A percentile compares a stretch with the other conserved stretches of the same genome.
These are phyloP conservation scores for Cardinalis cardinalis DNA, from an alignment of 2,113 vertebrate species.

Conservation along the genomic window DNA sequence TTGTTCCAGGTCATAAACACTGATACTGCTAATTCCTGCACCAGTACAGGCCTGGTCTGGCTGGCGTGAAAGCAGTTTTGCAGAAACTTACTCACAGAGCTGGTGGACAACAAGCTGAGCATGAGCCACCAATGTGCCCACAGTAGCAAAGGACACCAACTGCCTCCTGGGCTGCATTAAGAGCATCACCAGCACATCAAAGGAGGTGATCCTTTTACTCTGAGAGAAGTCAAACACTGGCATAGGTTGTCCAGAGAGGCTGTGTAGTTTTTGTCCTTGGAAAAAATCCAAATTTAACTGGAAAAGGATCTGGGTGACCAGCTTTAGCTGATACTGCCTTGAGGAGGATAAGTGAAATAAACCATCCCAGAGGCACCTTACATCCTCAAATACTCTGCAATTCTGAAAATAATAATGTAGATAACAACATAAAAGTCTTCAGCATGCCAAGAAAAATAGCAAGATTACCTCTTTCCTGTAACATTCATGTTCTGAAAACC, in stretches of 20 bases:
- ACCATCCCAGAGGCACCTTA: not conserved
- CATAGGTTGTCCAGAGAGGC: not conserved
- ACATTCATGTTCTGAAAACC: not conserved
- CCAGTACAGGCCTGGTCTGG: not conserved
- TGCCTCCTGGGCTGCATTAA: not conserved
- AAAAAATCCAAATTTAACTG: not conserved
- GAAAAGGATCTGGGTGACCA: not conserved
- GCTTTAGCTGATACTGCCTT: not conserved
- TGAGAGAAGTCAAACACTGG: not conserved
- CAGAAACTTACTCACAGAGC: not conserved
- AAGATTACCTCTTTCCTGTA: not conserved
- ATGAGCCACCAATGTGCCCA: not conserved
- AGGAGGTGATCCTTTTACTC: not conserved
- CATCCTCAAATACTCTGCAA: not conserved
- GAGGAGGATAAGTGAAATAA: not conserved
- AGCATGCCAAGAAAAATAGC: not conserved
- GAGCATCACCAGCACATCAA: not conserved
- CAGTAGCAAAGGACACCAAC: not conserved
- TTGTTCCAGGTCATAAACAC: not conserved
- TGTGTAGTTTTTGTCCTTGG: not conserved
- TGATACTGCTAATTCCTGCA: not conserved
- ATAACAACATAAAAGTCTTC: not conserved
- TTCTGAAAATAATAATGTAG: not conserved
- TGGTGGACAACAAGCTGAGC: not conserved
- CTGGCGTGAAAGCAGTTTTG: not conserved